Evolutionary conservation across 1,140 invertebrate species (phyloP), one percentile per base, ranked within the genome.

Genomic region (Harpegnathos saltator): DNA sequence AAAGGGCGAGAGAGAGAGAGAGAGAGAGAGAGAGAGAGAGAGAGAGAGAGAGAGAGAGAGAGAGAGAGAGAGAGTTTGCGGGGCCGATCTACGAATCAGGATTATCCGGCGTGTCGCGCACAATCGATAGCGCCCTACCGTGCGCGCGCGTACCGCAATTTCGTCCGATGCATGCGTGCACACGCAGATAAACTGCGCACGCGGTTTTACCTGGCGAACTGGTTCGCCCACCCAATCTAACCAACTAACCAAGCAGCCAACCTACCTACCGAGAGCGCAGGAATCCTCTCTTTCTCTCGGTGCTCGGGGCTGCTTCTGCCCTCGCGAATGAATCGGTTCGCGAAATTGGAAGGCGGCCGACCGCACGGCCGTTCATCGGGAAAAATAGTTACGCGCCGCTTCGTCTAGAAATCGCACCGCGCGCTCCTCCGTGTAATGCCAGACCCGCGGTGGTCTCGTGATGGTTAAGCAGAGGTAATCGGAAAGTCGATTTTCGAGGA

Each of bases 161-260:
- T 83, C 22, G 14, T 44, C 59, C 11, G 56, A 58, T 73, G 78
- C 65, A 62, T 52, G 65, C 22, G 44, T 78, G 73, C 33, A 50
- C 26, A 17, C 63, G 72, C 62, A 63, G 19, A 29, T 33, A 66
- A 54, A 77, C 84, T n/a, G n/a, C n/a, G 44, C 80, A 82, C 75
- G 59, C 59, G 85, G 59, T 69, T 90, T 89, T 87, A 87, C 81
- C 82, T 66, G 84, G 73, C 72, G 77, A 91, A 93, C 92, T 92
- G 91, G 92, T 93, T 93, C 92, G 92, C 92, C 92, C 91, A 93
- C 92, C 87, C 85, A 78, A 26, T 86, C 75, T 85, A 87, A 74
- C 38, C 38, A 9, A 44, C 38, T 9, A 9, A 44, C 38, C 38
- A 9, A 44, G 3, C 29, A 5, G 5, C 29, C 29, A 5, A 33